Evolutionary conservation across 2,797 vertebrate genomes (phyloP), one percentile per base, ranked within the genome.

Genomic region (Trichosurus vulpecula): DNA sequence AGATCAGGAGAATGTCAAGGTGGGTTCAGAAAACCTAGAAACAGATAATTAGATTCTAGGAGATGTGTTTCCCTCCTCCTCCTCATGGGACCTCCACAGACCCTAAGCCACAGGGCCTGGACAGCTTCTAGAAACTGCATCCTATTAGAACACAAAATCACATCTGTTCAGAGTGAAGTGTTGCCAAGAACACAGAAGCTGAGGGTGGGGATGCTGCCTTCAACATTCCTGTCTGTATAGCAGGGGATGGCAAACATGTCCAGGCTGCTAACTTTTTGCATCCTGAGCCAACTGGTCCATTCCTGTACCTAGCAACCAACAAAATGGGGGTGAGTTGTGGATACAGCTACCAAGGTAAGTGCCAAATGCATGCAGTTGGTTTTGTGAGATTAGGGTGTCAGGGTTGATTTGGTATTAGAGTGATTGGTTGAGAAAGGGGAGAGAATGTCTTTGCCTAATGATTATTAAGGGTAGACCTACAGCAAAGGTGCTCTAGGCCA

Each of bases 41-140:
- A n/a, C n/a, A 81, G 22, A 47, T 25, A 93, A 16, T 25, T 27
- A 54, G 52, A 2, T 66, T 92, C 47, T 22, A 51, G n/a, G 41
- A 81, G 90, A 56, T 5, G 1, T 4, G 8, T n/a, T 29, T 6
- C 35, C 10, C 0, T 2, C n/a, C n/a, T n/a, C 8, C 0, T 30
- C 9, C 1, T 93, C 13, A 2, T 4, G 58, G 91, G 3, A 47
- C 51, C 13, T 47, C 10, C 54, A 2, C 2, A 81, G 52, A 52
- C 19, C 16, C 25, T 8, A 81, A 81, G 11, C 6, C 52, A 19
- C 0, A 13, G 14, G 35, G 22, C 92, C 2, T 12, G 52, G 54
- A 55, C 16, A 94, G 47, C 5, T 29, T 90, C 29, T 54, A 47
- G 35, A 56, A 52, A 13, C 47, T 35, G 41, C 55, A 31, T 51